Evolutionary conservation across 2,113 vertebrate genomes (phyloP).

Genomic region (Entomyzon cyanotis): DNA sequence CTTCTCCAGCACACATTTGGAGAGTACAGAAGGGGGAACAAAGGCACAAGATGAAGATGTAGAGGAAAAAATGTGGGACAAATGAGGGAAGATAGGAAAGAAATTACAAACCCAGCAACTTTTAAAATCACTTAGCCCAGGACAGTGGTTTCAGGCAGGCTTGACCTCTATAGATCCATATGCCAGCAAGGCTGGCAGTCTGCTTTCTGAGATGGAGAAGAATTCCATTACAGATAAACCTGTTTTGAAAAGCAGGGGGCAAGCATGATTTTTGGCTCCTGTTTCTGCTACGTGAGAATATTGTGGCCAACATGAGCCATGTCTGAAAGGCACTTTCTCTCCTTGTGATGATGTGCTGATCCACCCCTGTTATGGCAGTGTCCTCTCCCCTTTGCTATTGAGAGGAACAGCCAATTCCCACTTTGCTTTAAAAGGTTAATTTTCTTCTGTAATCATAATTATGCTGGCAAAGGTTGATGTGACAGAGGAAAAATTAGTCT

Average conservation of each 20-base stretch:
- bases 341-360: background rate
- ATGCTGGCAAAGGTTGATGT: conserved; percentile 55
- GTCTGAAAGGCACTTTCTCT: background rate
- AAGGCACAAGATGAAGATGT: background rate
- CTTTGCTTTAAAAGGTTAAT: conserved; percentile 59
- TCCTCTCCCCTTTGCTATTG: background rate
- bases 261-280: background rate
- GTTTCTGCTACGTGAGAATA: background rate
- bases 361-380: background rate
- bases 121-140: background rate
- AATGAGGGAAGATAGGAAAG: background rate
- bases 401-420: background rate
- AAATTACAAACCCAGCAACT: background rate
- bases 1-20: background rate
- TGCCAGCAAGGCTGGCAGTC: background rate
- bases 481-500: conserved; percentile 63
- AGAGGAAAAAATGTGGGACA: background rate
- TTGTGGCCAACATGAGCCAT: background rate
- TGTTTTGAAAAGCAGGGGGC: background rate
- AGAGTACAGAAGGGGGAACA: background rate
- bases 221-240: background rate
- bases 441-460: conserved; percentile 63
- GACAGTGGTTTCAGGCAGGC: background rate
- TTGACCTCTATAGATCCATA: background rate
- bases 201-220: background rate